Conservation (phyloP, 2,797 vertebrate genomes). For the Ptychobarbus kaznakovi region DNA sequence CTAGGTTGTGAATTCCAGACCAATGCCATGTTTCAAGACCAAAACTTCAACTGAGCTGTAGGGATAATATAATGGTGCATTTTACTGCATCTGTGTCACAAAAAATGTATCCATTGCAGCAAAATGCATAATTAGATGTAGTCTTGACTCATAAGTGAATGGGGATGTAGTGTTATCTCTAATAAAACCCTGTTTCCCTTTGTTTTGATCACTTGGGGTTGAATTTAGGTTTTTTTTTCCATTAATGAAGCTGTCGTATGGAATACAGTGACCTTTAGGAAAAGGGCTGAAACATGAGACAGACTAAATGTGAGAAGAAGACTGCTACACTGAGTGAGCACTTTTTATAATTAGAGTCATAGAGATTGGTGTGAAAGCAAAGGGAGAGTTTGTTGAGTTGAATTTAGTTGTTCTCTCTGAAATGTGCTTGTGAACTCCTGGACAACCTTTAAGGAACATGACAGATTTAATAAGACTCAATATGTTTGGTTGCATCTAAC, state of each 20-base stretch:
- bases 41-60: background rate
- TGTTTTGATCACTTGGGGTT: background rate
- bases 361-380: slow-evolving; percentile 6
- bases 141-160: background rate
- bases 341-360: slow-evolving; percentile 57
- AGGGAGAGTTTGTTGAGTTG: background rate
- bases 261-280: slow-evolving; percentile 54
- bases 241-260: background rate
- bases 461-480: background rate
- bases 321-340: slow-evolving; percentile 48
- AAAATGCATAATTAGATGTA: background rate
- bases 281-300: slow-evolving; percentile 41
- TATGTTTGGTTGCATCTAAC: background rate
- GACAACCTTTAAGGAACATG: background rate
- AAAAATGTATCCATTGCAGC: background rate
- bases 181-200: background rate
- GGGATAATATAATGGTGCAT: background rate
- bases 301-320: slow-evolving; percentile 45
- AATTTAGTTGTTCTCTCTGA: background rate
- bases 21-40: background rate
- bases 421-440: background rate
- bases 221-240: background rate
- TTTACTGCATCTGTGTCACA: background rate
- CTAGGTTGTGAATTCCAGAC: background rate
- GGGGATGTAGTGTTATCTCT: background rate